Evolutionary conservation across 2,888 invertebrate genomes (phyloP).

Genomic region (Camptogramma bilineatum): DNA sequence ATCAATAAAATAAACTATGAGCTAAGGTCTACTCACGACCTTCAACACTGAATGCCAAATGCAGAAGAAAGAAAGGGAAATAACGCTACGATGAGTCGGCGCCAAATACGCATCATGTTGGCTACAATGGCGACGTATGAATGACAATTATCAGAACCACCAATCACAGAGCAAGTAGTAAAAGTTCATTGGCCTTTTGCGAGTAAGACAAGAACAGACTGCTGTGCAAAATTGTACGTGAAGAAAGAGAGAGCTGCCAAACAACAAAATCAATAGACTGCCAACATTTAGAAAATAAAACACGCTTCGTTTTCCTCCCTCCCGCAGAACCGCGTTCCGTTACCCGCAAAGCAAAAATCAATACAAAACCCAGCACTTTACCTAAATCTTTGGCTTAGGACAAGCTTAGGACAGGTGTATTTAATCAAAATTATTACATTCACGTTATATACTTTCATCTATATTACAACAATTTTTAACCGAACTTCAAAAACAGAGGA

Average conservation of each 20-base stretch:
- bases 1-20: slow-evolving; percentile 78
- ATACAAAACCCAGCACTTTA: not conserved
- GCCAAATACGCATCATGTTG: slow-evolving; percentile 68
- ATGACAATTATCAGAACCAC: slow-evolving; percentile 60
- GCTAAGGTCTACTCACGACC: slow-evolving; percentile 80
- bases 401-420: not conserved
- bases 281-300: slow-evolving; percentile 53
- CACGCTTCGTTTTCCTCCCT: slow-evolving; percentile 41
- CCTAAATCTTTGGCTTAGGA: not conserved
- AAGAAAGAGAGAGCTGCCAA: slow-evolving; percentile 51
- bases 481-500: no score
- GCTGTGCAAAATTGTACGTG: slow-evolving; percentile 30
- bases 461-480: no score
- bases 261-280: slow-evolving; percentile 57
- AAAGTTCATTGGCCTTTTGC: slow-evolving; percentile 74
- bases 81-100: slow-evolving; percentile 63
- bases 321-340: slow-evolving; percentile 5
- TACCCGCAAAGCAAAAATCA: slow-evolving; percentile 11
- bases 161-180: slow-evolving; percentile 62
- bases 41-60: slow-evolving; percentile 82
- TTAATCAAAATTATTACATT: no score
- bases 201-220: slow-evolving; percentile 52
- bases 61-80: slow-evolving; percentile 79
- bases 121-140: slow-evolving; percentile 46
- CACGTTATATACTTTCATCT: no score